phyloP scores from a whole-genome alignment of 2,113 vertebrate genomes.

The Meles meles region DNA sequence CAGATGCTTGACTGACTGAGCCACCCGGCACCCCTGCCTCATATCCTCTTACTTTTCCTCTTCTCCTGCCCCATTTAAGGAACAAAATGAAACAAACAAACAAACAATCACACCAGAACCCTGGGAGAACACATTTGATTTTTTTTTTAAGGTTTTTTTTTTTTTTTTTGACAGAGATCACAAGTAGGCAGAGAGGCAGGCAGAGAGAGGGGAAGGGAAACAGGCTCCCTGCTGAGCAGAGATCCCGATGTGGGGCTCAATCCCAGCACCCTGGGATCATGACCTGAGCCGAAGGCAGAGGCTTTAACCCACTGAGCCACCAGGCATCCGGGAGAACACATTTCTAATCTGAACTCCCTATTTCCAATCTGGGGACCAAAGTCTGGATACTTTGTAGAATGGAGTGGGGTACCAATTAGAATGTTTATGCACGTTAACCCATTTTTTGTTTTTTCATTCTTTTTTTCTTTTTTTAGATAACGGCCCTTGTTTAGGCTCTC shows the following conservation, averaged over 20 bases:
- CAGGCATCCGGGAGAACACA: neutral
- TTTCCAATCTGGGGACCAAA: neutral
- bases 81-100: neutral
- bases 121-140: neutral
- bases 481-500: slow-evolving; percentile 93
- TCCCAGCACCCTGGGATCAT: too few species aligned
- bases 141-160: too few species aligned
- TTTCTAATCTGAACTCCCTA: neutral
- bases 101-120: neutral
- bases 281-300: too few species aligned
- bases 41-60: neutral
- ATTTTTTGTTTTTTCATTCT: neutral
- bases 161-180: too few species aligned
- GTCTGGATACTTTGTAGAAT: neutral
- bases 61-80: neutral
- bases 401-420: neutral
- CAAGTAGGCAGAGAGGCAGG: too few species aligned
- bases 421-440: neutral
- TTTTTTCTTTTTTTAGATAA: slow-evolving; percentile 83
- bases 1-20: neutral
- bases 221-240: too few species aligned
- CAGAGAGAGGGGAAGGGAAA: too few species aligned
- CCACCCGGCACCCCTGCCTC: neutral
- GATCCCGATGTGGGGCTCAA: too few species aligned
- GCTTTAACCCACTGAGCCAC: too few species aligned